phyloP scores from a whole-genome alignment of 2,888 invertebrate species.

The Lithophane semibrunnea region DNA sequence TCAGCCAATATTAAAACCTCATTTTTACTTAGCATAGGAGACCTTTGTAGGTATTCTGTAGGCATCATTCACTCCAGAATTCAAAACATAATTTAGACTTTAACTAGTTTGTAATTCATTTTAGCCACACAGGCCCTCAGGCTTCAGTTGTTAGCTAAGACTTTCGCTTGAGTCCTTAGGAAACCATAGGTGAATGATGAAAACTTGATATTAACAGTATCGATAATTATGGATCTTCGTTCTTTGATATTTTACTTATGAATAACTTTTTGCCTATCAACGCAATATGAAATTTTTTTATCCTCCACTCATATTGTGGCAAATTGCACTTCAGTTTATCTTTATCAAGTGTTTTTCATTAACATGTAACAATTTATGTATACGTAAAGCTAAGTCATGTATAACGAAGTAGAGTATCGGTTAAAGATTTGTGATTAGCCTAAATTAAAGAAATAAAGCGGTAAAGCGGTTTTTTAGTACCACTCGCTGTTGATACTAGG shows the following conservation, averaged over 20 bases:
- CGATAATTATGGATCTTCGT: neutral
- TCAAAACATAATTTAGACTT: neutral
- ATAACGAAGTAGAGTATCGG: constrained; percentile 38
- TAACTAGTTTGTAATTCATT: neutral
- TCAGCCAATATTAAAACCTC: neutral
- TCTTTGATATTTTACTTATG: neutral
- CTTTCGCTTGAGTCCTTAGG: too few species aligned
- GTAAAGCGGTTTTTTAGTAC: constrained; percentile 43
- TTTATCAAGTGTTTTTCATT: constrained; percentile 16
- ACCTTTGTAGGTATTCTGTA: neutral
- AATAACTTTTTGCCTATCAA: neutral
- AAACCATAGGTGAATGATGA: neutral
- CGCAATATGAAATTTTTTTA: neutral
- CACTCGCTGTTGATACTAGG: constrained; percentile 37
- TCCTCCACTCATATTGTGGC: neutral
- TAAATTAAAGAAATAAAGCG: constrained; percentile 60
- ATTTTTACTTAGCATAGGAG: neutral
- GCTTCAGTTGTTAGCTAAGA: too few species aligned
- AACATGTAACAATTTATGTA: neutral
- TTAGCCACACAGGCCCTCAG: neutral
- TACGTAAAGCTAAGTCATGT: constrained; percentile 16
- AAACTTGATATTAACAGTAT: neutral
- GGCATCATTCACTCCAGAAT: neutral
- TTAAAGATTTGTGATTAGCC: constrained; percentile 53
- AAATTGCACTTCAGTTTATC: constrained; percentile 39